These are phyloP conservation scores for Corythoichthys haematopterus DNA, from an alignment of 2,113 vertebrate genomes.

Conservation along the genomic window DNA sequence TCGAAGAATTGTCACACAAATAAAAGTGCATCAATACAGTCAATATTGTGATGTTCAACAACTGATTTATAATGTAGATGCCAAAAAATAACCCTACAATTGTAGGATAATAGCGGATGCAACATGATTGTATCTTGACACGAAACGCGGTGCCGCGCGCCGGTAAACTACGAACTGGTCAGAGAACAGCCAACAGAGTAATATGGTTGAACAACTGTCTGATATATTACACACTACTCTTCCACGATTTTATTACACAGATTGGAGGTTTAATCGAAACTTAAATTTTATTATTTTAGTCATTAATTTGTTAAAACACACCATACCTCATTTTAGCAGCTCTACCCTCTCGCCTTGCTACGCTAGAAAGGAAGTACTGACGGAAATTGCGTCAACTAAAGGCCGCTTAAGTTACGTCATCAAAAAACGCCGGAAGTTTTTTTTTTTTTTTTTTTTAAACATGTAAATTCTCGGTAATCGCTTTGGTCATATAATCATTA, in stretches of 20 bases:
- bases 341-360: constrained; percentile 1
- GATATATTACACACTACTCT: not conserved
- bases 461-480: not conserved
- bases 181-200: not conserved
- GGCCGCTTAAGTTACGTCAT: not conserved
- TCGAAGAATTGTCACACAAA: not conserved
- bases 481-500: no score
- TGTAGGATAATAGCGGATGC: constrained; percentile 43
- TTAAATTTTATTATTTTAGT: not conserved
- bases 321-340: constrained; percentile 47
- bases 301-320: accelerated
- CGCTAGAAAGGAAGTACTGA: constrained; percentile 52
- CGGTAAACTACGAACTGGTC: not conserved
- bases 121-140: not conserved
- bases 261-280: not conserved
- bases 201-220: not conserved
- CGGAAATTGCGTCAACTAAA: constrained; percentile 59
- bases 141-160: not conserved
- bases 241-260: not conserved
- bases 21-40: accelerated
- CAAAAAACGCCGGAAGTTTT: not conserved
- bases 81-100: accelerated
- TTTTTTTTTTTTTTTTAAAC: not conserved
- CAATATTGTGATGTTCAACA: accelerated
- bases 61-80: accelerated